phyloP scores from a whole-genome alignment of 2,888 invertebrate genomes.

The Andrena flavipes region DNA sequence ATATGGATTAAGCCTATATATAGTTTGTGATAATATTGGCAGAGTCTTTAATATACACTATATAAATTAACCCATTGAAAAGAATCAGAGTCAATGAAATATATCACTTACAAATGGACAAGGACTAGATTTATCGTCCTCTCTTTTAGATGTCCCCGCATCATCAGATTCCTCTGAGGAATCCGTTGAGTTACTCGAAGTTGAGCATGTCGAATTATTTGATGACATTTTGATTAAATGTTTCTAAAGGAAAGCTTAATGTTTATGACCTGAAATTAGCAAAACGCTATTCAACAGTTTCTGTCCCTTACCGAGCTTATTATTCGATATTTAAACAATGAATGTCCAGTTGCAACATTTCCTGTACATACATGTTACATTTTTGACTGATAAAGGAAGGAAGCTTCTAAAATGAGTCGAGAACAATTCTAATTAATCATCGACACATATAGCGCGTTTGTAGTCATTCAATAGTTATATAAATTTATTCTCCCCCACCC shows the following conservation, averaged over 20 bases:
- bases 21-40: neutral
- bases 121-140: conserved; percentile 29
- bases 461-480: neutral
- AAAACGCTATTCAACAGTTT: conserved; percentile 23
- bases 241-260: neutral
- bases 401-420: neutral
- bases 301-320: too few species aligned
- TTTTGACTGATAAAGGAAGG: neutral
- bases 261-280: conserved; percentile 14
- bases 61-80: neutral
- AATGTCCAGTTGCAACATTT: too few species aligned
- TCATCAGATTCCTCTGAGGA: neutral
- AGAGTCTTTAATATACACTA: neutral
- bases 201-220: neutral
- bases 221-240: conserved; percentile 29
- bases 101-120: conserved; percentile 64
- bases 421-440: neutral
- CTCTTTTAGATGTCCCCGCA: neutral
- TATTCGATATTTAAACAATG: too few species aligned
- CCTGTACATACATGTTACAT: neutral
- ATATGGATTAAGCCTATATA: too few species aligned
- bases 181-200: neutral
- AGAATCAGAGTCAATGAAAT: neutral
- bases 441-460: neutral
- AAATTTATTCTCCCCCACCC: neutral